A percentile compares a stretch with the other conserved stretches of the same genome.
These are phyloP conservation scores for Fragum sueziense DNA, from an alignment of 2,888 invertebrate species.

Conservation along the genomic window DNA sequence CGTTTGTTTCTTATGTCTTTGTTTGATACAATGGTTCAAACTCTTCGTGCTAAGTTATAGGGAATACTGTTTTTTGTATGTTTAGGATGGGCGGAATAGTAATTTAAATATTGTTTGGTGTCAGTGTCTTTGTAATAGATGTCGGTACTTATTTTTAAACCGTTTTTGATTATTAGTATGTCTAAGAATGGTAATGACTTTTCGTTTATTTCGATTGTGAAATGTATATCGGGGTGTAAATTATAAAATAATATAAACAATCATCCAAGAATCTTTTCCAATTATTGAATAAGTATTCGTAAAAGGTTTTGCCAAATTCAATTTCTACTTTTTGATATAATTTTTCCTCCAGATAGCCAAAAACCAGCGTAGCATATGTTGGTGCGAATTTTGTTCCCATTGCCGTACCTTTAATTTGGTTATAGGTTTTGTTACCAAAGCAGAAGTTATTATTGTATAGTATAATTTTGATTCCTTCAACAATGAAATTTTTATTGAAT, in stretches of 20 bases:
- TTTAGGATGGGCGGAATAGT: neutral
- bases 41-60: too few species aligned
- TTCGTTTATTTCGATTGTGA: constrained; percentile 16
- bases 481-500: neutral
- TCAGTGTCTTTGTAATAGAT: neutral
- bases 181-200: neutral
- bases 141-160: neutral
- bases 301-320: neutral
- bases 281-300: neutral
- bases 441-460: constrained; percentile 6
- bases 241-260: neutral
- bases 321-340: neutral
- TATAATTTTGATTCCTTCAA: constrained; percentile 6
- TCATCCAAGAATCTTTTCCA: neutral
- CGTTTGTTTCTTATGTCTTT: too few species aligned
- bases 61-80: too few species aligned
- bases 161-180: neutral
- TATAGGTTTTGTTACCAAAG: neutral
- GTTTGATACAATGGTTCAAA: too few species aligned
- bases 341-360: neutral
- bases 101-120: neutral
- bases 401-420: constrained; percentile 6
- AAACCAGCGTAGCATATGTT: neutral
- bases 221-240: constrained; percentile 4
- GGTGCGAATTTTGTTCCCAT: constrained; percentile 12